A percentile compares a stretch with the other conserved stretches of the same genome.
These are phyloP conservation scores for Danaus chrysippus DNA, from an alignment of 2,888 invertebrate species.

Conservation along the genomic window DNA sequence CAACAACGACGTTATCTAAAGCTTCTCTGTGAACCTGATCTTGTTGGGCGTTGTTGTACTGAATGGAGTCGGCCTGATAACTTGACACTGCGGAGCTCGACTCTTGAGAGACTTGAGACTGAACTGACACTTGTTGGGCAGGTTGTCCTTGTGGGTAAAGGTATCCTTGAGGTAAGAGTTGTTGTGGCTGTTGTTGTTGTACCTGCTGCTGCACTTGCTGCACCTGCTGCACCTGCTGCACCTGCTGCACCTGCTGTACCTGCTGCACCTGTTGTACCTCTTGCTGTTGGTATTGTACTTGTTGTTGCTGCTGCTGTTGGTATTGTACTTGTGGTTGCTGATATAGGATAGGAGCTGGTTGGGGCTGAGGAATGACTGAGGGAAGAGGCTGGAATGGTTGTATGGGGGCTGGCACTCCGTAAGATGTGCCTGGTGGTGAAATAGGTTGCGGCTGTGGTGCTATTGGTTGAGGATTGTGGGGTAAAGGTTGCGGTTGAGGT, in stretches of 20 bases:
- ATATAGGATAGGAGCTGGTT: conserved; percentile 23
- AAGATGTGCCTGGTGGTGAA: conserved; percentile 19
- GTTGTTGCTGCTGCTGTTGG: no score
- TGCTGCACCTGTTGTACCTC: no score
- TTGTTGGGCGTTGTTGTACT: conserved; percentile 47
- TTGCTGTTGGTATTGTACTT: no score
- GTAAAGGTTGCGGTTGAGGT: conserved; percentile 7
- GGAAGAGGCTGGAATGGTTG: conserved; percentile 22
- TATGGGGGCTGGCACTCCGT: conserved; percentile 15
- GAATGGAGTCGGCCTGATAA: conserved; percentile 61
- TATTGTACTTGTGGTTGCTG: conserved; percentile 21
- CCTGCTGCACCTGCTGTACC: conserved; percentile 16
- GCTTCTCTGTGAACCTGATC: conserved; percentile 51
- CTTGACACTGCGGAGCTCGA: conserved; percentile 36
- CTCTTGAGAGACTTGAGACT: conserved; percentile 43
- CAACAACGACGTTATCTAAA: conserved; percentile 59
- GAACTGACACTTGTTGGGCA: conserved; percentile 40
- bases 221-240: conserved; percentile 15
- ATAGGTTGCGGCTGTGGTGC: conserved; percentile 16
- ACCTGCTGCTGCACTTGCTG: conserved; percentile 12
- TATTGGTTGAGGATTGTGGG: conserved; percentile 18
- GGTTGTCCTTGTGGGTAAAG: conserved; percentile 36
- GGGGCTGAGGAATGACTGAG: conserved; percentile 27
- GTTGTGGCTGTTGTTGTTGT: conserved; percentile 15
- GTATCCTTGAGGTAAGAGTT: conserved; percentile 32